Evolutionary conservation across 30 jellyfish, hydroid and myxozoan species (phyloP), one percentile per base, ranked within the genome.

Genomic region (Aurelia coerulea): DNA sequence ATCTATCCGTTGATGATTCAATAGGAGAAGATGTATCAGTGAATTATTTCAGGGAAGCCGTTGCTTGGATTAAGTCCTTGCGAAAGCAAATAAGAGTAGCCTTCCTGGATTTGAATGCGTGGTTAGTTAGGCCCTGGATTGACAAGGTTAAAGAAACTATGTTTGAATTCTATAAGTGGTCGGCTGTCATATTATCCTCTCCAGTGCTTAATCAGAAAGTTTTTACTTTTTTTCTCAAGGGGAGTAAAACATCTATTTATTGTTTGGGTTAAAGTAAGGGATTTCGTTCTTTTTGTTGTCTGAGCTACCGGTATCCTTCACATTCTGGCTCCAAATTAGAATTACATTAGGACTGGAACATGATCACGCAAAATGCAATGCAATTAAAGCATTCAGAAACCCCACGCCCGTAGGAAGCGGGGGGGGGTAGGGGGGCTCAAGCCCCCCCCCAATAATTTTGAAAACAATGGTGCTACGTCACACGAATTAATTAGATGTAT

Each of bases 61-160:
- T n/a, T 65, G 80, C 56, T 64, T 79, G 89, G 80, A 65, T 79
- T 64, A 65, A 39, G 68, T 79, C 89, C 68, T 79, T 79, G 72
- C 59, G 32, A 54, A 33, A 41, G 58, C 80, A 79, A 64, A 63
- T 34, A 79, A 13, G 13, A 70, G 18, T 4, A 65, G 89, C 63
- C 74, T 79, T 39, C 72, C 73, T 14, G 73, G 89, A 34, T 41
- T 79, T 65, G 74, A 2, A 52, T 79, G 80, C 89, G 80, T 79
- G 58, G 80, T 39, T 63, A 63, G 62, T 23, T 15, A 15, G 62
- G 35, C 73, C 34, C 31, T 0, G 70, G 14, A 60, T 60, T 5
- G 31, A 60, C 13, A 17, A n/a, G 31, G 35, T 60, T 17, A 60
- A 60, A 60, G 35, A 23, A 23, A 23, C 35, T 23, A 60, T 60